A percentile compares a stretch with the other conserved stretches of the same genome.
Evolutionary conservation across 2,797 vertebrate species (phyloP).

Genomic region (Lacerta bilineata): DNA sequence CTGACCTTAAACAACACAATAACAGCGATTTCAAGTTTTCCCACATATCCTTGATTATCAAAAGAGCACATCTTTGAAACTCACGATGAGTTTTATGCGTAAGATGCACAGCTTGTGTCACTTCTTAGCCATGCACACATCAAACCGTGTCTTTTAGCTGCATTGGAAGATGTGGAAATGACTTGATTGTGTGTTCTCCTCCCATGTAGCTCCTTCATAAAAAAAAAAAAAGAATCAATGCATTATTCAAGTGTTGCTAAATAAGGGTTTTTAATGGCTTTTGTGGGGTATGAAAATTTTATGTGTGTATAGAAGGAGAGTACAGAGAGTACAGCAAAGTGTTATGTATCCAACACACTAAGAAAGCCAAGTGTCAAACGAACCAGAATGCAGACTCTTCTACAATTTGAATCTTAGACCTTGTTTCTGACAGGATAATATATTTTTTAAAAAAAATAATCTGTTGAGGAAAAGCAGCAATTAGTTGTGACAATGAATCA

Average conservation of each 20-base stretch:
- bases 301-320: slow-evolving; percentile 48
- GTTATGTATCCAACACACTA: neutral
- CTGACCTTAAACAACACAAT: neutral
- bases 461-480: slow-evolving; percentile 38
- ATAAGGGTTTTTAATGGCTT: slow-evolving; percentile 49
- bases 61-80: slow-evolving; percentile 27
- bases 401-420: neutral
- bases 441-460: neutral
- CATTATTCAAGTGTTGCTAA: slow-evolving; percentile 60
- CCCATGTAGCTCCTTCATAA: slow-evolving; percentile 41
- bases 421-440: neutral
- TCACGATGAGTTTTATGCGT: slow-evolving; percentile 7
- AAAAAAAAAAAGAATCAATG: slow-evolving; percentile 48
- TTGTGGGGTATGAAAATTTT: slow-evolving; percentile 57
- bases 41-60: neutral
- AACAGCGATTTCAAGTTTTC: neutral
- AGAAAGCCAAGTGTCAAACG: slow-evolving; percentile 44
- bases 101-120: neutral
- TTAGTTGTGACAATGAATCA: slow-evolving; percentile 50
- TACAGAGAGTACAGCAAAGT: neutral
- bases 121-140: neutral
- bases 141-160: neutral
- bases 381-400: slow-evolving; percentile 2
- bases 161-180: neutral
- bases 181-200: slow-evolving; percentile 30